Percentiles rank a stretch among this genome's conserved stretches.
Evolutionary conservation across 2,888 invertebrate species (phyloP).

Genomic region (Phlogophora meticulosa): DNA sequence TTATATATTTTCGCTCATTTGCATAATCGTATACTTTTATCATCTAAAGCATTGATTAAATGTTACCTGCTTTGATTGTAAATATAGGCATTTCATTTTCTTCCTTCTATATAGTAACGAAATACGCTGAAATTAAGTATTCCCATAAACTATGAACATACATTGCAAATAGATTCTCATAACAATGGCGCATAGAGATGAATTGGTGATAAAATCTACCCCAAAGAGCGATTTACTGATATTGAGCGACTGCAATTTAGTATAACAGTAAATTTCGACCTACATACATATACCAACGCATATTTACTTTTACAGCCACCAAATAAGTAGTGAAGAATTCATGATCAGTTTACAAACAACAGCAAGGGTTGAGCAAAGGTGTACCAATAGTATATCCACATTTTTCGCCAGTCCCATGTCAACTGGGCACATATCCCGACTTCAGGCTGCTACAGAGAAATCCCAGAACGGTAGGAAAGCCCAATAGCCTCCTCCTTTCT

Average conservation of each 20-base stretch:
- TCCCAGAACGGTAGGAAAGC: too few relatives aligned
- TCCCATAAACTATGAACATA: constrained; percentile 15
- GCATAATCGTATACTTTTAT: too few relatives aligned
- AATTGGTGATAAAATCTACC: constrained; percentile 39
- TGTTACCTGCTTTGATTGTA: too few relatives aligned
- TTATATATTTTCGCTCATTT: too few relatives aligned
- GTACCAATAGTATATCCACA: too few relatives aligned
- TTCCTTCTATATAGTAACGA: neutral
- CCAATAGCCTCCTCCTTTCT: neutral
- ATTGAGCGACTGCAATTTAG: constrained; percentile 7
- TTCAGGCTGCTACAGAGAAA: too few relatives aligned
- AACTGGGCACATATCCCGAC: too few relatives aligned
- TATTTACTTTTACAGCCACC: neutral
- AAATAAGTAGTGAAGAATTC: neutral
- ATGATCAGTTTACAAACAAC: neutral
- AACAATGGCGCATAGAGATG: constrained; percentile 21
- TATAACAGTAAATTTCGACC: neutral
- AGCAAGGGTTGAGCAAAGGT: too few relatives aligned
- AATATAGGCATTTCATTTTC: too few relatives aligned
- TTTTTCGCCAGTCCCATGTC: too few relatives aligned
- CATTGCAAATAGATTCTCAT: constrained; percentile 1
- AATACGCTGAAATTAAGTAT: constrained; percentile 11
- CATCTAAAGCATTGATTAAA: too few relatives aligned
- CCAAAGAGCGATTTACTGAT: constrained; percentile 9
- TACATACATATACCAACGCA: neutral